Conservation (phyloP, 2,113 vertebrate species). For the Istiophorus platypterus region DNA sequence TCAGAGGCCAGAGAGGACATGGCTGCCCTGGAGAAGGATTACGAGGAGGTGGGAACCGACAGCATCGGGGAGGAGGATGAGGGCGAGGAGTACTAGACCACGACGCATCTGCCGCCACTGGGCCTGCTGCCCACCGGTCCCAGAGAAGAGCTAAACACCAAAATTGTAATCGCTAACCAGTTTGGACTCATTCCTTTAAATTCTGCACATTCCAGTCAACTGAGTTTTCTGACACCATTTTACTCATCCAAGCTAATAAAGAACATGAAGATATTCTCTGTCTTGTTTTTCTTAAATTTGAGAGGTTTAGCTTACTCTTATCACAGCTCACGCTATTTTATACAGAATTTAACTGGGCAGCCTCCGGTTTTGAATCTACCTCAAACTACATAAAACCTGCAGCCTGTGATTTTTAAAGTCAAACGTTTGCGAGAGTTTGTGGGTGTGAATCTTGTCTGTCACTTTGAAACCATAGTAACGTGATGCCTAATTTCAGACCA, state of each 20-base stretch:
- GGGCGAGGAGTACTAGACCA: constrained; percentile 40
- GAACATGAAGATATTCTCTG: neutral
- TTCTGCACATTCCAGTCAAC: constrained; percentile 24
- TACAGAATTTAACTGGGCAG: too few relatives aligned
- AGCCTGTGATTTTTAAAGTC: too few relatives aligned
- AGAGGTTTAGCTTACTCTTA: too few relatives aligned
- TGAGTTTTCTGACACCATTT: neutral
- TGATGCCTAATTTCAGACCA: too few relatives aligned
- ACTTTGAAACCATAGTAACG: too few relatives aligned
- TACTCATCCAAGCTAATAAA: constrained; percentile 13
- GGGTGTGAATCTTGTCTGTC: too few relatives aligned
- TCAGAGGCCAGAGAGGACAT: constrained; percentile 91
- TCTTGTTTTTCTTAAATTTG: neutral
- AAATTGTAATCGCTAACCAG: neutral
- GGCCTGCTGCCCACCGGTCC: neutral
- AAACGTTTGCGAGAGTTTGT: too few relatives aligned
- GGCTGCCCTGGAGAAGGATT: constrained; percentile 90
- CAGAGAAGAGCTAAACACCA: neutral
- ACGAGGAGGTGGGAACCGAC: constrained; percentile 88
- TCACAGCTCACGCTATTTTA: too few relatives aligned
- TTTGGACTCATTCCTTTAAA: constrained; percentile 4
- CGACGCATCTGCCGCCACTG: neutral
- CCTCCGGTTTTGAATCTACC: too few relatives aligned
- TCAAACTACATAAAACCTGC: too few relatives aligned
- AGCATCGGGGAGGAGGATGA: constrained; percentile 64